phyloP scores from a whole-genome alignment of 2,113 vertebrate species.

The Chionomys nivalis region DNA sequence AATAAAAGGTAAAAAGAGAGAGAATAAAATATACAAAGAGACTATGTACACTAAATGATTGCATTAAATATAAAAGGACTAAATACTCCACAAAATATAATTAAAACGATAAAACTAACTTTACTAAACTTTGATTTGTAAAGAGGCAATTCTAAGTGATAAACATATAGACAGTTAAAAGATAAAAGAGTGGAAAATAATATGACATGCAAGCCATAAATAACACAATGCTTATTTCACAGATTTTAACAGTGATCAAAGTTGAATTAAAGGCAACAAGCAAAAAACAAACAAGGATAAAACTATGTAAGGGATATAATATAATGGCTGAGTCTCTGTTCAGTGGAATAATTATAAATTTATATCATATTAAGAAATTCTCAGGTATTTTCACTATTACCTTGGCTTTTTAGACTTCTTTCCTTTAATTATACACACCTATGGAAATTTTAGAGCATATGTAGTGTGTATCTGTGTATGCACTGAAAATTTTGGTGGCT shows the following conservation, averaged over 20 bases:
- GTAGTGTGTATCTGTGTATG: background rate
- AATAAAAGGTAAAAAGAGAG: background rate
- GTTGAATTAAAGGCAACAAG: background rate
- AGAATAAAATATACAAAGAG: background rate
- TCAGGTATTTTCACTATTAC: slow-evolving; percentile 13
- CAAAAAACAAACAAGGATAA: background rate
- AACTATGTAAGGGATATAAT: background rate
- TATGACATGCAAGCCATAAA: background rate
- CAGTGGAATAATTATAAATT: background rate
- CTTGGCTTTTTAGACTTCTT: background rate
- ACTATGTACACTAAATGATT: background rate
- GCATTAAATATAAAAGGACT: background rate
- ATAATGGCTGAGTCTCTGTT: background rate
- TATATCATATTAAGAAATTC: background rate
- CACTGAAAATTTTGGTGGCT: background rate
- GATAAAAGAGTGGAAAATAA: background rate
- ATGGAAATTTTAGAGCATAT: background rate
- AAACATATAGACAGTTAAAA: slow-evolving; percentile 23
- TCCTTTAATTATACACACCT: background rate
- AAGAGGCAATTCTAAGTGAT: background rate
- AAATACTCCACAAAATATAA: background rate
- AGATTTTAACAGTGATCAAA: slow-evolving; percentile 13
- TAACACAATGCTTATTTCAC: background rate
- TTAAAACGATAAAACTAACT: background rate
- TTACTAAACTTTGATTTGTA: background rate